Evolutionary conservation across 2,113 vertebrate species (phyloP), one percentile per base, ranked within the genome.

Genomic region (Oophaga pumilio): DNA sequence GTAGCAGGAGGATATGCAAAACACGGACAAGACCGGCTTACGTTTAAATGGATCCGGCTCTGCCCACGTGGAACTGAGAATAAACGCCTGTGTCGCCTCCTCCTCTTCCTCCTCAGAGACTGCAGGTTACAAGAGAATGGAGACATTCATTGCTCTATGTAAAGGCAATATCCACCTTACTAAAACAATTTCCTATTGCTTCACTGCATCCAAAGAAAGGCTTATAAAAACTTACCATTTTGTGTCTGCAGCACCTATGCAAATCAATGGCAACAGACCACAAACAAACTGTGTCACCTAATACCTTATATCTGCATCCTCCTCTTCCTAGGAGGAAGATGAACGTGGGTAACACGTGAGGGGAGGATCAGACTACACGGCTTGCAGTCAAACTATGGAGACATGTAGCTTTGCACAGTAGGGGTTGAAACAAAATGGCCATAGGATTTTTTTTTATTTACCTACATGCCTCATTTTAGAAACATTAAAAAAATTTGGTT

Each of bases 11-110:
- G 33, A 43, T 4, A 43, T 43, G 33, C 33, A 43, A 5, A 43
- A 43, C 33, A 43, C 5, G 33, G 33, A 43, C 33, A 43, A 43
- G 33, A 43, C 33, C 33, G 33, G 33, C 33, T 43, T 88, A 88
- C 86, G 71, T 56, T 88, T 88, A 33, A 88, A 88, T 3, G 59
- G 33, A n/a, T 88, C 59, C 2, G 80, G 69, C 15, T 88, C 86
- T 14, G 78, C 50, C 69, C 71, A 88, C 7, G 86, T 88, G 69
- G 86, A 88, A 24, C 69, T 83, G 14, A 87, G n/a, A 26, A 88
- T 60, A 28, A 33, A 88, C 0, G 80, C 86, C 50, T 88, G 86
- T 13, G 86, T 88, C 10, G 86, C 78, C 43, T 82, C 86, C 57
- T 87, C 86, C 49, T 82, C 86, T 43, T 43, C 33, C 24, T 87